A percentile compares a stretch with the other conserved stretches of the same genome.
Conservation (phyloP, 2,797 vertebrate species). For the Tauraco hartlaubi region DNA sequence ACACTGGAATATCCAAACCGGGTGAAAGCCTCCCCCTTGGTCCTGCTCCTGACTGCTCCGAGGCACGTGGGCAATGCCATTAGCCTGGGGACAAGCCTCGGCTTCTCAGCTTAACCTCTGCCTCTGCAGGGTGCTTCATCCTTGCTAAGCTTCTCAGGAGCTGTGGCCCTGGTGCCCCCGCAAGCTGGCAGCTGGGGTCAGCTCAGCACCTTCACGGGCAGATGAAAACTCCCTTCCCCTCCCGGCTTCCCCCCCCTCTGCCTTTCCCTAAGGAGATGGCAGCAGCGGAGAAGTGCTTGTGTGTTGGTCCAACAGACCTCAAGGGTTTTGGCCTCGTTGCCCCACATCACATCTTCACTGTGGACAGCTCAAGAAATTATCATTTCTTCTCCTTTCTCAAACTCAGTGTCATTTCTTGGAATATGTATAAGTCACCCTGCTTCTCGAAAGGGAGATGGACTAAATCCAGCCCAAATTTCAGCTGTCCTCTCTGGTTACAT, state of each 20-base stretch:
- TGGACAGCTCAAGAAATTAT: accelerated
- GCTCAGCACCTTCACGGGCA: accelerated
- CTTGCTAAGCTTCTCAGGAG: neutral
- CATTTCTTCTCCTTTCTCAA: neutral
- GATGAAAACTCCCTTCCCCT: neutral
- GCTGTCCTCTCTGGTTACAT: neutral
- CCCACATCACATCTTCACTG: accelerated
- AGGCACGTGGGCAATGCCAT: accelerated
- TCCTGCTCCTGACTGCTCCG: neutral
- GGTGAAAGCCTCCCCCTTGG: accelerated
- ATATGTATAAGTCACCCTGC: accelerated
- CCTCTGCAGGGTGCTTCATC: neutral
- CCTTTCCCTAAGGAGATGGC: neutral
- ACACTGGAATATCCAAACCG: neutral
- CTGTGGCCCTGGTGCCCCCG: accelerated
- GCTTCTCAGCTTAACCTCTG: neutral
- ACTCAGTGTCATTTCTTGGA: neutral
- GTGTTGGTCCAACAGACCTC: neutral
- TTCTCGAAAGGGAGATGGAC: neutral
- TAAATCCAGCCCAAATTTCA: neutral
- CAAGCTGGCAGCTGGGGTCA: neutral
- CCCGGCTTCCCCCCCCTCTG: accelerated
- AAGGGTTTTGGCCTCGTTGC: accelerated
- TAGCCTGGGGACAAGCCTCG: neutral
- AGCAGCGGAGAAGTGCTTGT: neutral